These are phyloP conservation scores for Pelobates cultripes DNA, from an alignment of 2,797 vertebrate species.

Conservation along the genomic window DNA sequence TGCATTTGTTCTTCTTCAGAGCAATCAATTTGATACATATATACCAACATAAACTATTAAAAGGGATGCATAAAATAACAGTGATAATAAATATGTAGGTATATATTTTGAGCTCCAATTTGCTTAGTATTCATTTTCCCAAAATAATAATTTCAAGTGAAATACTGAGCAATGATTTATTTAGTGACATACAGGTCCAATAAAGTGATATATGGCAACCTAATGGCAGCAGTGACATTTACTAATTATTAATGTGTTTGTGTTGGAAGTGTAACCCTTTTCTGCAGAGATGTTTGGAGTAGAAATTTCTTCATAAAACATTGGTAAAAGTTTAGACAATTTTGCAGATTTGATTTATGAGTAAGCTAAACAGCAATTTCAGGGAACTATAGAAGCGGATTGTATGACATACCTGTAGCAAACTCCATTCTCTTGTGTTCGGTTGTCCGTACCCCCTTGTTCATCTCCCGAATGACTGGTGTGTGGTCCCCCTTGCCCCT, in stretches of 20 bases:
- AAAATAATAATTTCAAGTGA: constrained; percentile 35
- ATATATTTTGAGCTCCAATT: constrained; percentile 31
- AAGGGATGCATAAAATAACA: background rate
- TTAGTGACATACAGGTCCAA: constrained; percentile 19
- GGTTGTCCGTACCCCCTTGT: too few relatives aligned
- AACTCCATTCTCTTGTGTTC: too few relatives aligned
- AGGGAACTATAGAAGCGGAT: too few relatives aligned
- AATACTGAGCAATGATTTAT: constrained; percentile 42
- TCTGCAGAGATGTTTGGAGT: background rate
- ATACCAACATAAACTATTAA: too few relatives aligned
- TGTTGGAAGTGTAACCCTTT: background rate
- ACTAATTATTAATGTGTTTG: background rate
- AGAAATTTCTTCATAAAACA: background rate
- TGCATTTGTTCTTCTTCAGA: too few relatives aligned
- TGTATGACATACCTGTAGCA: too few relatives aligned
- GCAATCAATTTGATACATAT: too few relatives aligned
- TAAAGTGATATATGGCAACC: constrained; percentile 23
- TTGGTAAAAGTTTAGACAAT: background rate
- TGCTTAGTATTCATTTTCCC: constrained; percentile 44
- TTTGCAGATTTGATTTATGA: too few relatives aligned
- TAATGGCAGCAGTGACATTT: background rate
- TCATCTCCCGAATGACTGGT: too few relatives aligned
- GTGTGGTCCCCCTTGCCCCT: too few relatives aligned
- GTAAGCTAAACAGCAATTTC: too few relatives aligned
- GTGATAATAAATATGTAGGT: constrained; percentile 21